Conservation (phyloP, 2,113 vertebrate species). For the Hippocampus comes region DNA sequence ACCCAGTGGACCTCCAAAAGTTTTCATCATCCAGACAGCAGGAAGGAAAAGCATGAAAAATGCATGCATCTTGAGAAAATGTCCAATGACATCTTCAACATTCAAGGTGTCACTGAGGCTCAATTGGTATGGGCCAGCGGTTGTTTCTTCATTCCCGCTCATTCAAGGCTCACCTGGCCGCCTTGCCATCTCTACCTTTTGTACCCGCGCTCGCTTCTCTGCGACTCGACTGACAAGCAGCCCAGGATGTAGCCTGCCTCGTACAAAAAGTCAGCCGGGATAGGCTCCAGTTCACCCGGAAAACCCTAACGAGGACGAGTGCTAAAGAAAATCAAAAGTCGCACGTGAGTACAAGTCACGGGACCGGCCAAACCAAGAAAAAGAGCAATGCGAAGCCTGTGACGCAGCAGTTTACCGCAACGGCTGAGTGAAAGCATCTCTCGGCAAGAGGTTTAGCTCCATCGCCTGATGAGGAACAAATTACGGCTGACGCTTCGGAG, state of each 20-base stretch:
- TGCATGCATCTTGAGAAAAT: constrained; percentile 43
- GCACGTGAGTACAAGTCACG: no score
- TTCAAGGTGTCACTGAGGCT: neutral
- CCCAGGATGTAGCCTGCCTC: neutral
- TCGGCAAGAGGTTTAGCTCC: neutral
- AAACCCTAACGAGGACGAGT: neutral
- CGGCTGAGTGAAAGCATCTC: neutral
- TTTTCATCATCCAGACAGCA: constrained; percentile 24
- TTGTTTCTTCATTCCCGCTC: neutral
- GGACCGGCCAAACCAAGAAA: no score
- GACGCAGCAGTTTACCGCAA: no score
- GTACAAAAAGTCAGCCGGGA: neutral
- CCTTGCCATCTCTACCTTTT: neutral
- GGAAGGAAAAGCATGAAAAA: constrained; percentile 49
- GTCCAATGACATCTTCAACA: neutral
- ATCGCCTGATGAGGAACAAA: neutral
- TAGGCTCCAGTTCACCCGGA: neutral
- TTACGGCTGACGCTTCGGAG: neutral
- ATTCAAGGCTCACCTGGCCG: neutral
- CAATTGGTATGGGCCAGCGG: neutral
- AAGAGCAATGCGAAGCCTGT: no score
- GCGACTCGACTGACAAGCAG: neutral
- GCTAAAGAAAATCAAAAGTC: neutral
- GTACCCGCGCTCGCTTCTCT: neutral
- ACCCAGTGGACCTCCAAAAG: constrained; percentile 13